Base-by-base conservation (phyloP, 2,888 invertebrate genomes). In the Ectropis crepuscularia region DNA sequence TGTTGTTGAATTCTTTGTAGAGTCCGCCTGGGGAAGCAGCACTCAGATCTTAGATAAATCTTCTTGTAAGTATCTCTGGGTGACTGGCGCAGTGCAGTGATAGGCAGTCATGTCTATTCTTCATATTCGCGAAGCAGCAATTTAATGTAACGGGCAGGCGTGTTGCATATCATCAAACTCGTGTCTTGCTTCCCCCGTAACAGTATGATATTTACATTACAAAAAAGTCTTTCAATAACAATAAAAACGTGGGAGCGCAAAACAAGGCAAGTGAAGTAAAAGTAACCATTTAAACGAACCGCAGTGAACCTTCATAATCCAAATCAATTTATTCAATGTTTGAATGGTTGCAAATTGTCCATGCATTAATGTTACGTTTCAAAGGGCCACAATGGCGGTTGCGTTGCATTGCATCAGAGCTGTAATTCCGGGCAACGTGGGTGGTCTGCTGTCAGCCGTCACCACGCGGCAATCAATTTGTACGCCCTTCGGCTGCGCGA, bases 391-490 rank as follows among this genome's bases (percentile, higher is more conserved):
- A 80, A 82, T 79, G 73, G 75, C 71, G 68, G 75, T 74, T 73
- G 64, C 61, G 79, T 84, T 82, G 78, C 80, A 78, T 84, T 82
- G 78, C 80, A 78, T 81, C 77, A 81, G 74, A 70, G 73, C 69
- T 67, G 72, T 77, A 79, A 76, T 72, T 73, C 73, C 65, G 50
- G 61, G 65, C 88, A 64, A 75, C 82, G 86, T 90, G 92, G 91
- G 92, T 91, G 92, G 64, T 55, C 64, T 43, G 92, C 78, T 83
- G 88, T 83, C 87, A 82, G 80, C 55, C 77, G 80, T 87, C 89
- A 85, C 84, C 82, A 83, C 78, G 77, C 76, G 75, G 85, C 88
- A 90, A 91, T 91, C 91, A 89, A 91, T 92, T 92, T 90, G 87
- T 90, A 89, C 87, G 90, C 88, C 86, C 87, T 85, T 87, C 87